Evolutionary conservation across 2,113 vertebrate genomes (phyloP).

Genomic region (Archocentrus centrarchus): DNA sequence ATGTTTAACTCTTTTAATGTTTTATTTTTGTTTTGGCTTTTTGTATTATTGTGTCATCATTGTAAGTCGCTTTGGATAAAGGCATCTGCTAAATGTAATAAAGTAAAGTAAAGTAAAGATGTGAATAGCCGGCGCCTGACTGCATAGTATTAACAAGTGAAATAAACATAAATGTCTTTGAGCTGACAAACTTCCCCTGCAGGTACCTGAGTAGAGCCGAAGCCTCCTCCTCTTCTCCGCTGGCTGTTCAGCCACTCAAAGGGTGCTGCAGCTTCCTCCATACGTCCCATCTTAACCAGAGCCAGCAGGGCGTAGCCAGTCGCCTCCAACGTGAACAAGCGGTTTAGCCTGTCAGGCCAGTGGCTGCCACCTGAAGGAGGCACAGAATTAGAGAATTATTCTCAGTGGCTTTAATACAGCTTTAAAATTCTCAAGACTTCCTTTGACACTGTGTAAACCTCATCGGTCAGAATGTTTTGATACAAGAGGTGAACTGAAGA

Average conservation of each 20-base stretch:
- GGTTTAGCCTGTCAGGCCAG: constrained; percentile 71
- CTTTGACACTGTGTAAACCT: too few relatives aligned
- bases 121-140: background rate
- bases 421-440: too few relatives aligned
- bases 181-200: background rate
- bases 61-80: too few relatives aligned
- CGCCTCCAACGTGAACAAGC: constrained; percentile 75
- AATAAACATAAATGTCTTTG: rapidly evolving
- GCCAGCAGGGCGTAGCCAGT: constrained; percentile 81
- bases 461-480: too few relatives aligned
- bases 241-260: constrained; percentile 80
- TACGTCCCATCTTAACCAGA: constrained; percentile 65
- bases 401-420: background rate
- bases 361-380: constrained; percentile 50
- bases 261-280: constrained; percentile 55
- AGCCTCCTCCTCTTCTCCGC: constrained; percentile 73
- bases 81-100: too few relatives aligned
- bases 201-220: constrained; percentile 82
- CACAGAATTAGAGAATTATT: background rate
- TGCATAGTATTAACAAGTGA: background rate
- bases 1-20: too few relatives aligned
- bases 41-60: too few relatives aligned
- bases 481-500: too few relatives aligned
- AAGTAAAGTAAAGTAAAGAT: too few relatives aligned
- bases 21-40: too few relatives aligned